phyloP scores from a whole-genome alignment of 2,113 vertebrate genomes.

The Nyctereutes procyonoides region DNA sequence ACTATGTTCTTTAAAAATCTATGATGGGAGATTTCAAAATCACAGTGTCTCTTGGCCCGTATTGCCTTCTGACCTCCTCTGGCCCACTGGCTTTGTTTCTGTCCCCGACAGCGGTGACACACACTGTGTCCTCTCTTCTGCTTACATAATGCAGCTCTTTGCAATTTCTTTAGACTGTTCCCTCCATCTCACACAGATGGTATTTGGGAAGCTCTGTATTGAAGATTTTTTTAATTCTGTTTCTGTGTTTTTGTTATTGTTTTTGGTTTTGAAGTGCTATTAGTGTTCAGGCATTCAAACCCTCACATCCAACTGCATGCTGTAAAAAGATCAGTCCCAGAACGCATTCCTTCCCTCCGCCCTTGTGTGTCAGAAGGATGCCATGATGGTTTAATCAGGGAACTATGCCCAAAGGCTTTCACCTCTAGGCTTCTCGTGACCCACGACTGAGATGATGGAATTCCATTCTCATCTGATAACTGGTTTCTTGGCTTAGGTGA shows the following conservation, averaged over 20 bases:
- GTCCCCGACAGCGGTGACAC: neutral
- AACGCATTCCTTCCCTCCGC: slow-evolving; percentile 34
- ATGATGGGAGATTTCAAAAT: neutral
- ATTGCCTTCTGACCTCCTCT: neutral
- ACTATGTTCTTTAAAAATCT: neutral
- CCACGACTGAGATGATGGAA: neutral
- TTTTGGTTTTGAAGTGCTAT: neutral
- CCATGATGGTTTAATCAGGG: slow-evolving; percentile 18
- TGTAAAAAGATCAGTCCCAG: neutral
- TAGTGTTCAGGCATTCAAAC: neutral
- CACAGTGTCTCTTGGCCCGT: no score
- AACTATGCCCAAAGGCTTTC: slow-evolving; percentile 32
- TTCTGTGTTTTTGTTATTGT: no score
- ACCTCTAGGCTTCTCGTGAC: slow-evolving; percentile 18
- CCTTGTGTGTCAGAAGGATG: neutral
- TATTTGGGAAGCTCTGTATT: neutral
- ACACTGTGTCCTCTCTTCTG: neutral
- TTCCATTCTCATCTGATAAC: slow-evolving; percentile 39
- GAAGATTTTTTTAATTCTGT: neutral
- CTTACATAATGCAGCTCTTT: neutral
- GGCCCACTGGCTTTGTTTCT: neutral
- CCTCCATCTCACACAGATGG: neutral
- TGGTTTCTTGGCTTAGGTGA: slow-evolving; percentile 20
- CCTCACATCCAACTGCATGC: neutral
- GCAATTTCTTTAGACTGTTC: neutral